These are phyloP conservation scores for Endotricha flammealis DNA, from an alignment of 2,888 invertebrate genomes.

Conservation along the genomic window DNA sequence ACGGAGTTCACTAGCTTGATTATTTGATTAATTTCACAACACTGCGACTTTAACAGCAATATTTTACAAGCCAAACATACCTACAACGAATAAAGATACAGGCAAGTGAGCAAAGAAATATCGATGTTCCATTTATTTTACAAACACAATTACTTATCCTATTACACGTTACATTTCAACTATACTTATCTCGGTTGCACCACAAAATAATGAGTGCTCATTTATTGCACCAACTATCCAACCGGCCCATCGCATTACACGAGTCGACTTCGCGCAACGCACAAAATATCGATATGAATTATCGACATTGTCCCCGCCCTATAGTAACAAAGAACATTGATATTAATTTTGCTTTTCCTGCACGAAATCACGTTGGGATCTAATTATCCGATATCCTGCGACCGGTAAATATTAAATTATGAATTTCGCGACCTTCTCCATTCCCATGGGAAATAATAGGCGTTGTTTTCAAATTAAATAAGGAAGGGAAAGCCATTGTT, in stretches of 20 bases:
- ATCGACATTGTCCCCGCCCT: constrained; percentile 34
- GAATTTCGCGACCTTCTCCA: constrained; percentile 61
- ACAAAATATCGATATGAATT: constrained; percentile 16
- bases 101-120: no score
- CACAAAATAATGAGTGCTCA: not conserved
- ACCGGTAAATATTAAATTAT: constrained; percentile 73
- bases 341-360: constrained; percentile 70
- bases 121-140: constrained; percentile 26
- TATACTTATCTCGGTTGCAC: constrained; percentile 1
- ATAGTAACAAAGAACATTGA: constrained; percentile 66
- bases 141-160: constrained; percentile 52
- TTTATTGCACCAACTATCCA: not conserved
- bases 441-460: constrained; percentile 67
- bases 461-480: constrained; percentile 65
- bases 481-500: no score
- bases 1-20: no score
- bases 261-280: not conserved
- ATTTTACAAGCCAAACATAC: no score
- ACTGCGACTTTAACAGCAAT: no score
- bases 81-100: no score
- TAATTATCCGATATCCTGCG: constrained; percentile 70
- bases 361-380: constrained; percentile 73
- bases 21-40: no score
- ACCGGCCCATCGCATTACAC: constrained; percentile 1
- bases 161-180: constrained; percentile 3